A percentile compares a stretch with the other conserved stretches of the same genome.
Conservation (phyloP, 2,113 vertebrate genomes). For the Gavialis gangeticus region DNA sequence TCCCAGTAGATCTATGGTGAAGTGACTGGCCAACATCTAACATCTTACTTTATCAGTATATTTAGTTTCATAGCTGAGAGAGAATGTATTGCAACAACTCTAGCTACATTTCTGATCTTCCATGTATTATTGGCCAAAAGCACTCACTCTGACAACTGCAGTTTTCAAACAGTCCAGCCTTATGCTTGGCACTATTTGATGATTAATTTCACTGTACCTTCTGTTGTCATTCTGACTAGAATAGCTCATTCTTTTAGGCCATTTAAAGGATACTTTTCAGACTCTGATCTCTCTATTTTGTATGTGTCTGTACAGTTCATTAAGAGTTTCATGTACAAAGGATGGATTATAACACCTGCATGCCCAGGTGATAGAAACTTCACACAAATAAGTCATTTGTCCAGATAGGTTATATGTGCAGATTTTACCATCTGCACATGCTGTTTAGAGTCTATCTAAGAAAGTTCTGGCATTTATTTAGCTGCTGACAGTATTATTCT, state of each 20-base stretch:
- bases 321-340: neutral
- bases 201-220: conserved; percentile 60
- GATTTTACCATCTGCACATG: neutral
- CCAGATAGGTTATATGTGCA: neutral
- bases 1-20: neutral
- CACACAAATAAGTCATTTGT: neutral
- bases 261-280: neutral
- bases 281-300: neutral
- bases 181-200: conserved; percentile 44
- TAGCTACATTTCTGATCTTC: conserved; percentile 31
- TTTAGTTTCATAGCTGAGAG: neutral
- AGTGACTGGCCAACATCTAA: neutral
- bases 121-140: conserved; percentile 51
- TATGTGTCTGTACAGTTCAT: neutral
- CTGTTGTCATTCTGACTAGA: conserved; percentile 31
- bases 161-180: conserved; percentile 58
- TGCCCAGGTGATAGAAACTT: neutral
- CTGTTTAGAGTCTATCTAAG: neutral
- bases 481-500: neutral
- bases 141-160: conserved; percentile 58
- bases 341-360: neutral
- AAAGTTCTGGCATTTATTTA: neutral
- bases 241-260: conserved; percentile 20
- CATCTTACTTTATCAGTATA: neutral
- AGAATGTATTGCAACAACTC: neutral